A percentile compares a stretch with the other conserved stretches of the same genome.
phyloP scores from a whole-genome alignment of 2,888 invertebrate genomes.

The Drosophila diplacantha region DNA sequence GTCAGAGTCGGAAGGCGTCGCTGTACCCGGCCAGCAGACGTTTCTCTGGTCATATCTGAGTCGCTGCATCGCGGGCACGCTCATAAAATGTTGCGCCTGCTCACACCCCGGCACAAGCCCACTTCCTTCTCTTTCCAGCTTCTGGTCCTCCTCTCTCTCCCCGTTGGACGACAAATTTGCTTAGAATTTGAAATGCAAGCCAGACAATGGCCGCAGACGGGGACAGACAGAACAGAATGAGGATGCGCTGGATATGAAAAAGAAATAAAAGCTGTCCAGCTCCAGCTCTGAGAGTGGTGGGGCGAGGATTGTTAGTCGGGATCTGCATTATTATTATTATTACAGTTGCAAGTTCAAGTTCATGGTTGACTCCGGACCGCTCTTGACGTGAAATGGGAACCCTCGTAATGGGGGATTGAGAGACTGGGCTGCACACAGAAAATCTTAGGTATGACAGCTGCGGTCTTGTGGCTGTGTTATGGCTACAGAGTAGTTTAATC shows the following conservation, averaged over 20 bases:
- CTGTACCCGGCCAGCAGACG: slow-evolving; percentile 52
- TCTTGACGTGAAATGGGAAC: slow-evolving; percentile 56
- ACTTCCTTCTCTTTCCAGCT: background rate
- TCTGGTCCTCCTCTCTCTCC: slow-evolving; percentile 25
- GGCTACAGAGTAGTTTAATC: background rate
- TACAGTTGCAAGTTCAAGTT: slow-evolving; percentile 66
- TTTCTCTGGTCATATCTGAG: slow-evolving; percentile 54
- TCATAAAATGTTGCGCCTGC: slow-evolving; percentile 67
- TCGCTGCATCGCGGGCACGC: slow-evolving; percentile 65
- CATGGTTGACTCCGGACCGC: slow-evolving; percentile 43
- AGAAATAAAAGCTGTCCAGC: slow-evolving; percentile 36
- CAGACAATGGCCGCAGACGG: slow-evolving; percentile 46
- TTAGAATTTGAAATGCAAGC: slow-evolving; percentile 70
- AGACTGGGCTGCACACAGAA: background rate
- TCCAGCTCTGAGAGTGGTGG: slow-evolving; percentile 18
- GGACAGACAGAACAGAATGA: slow-evolving; percentile 13
- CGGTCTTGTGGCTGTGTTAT: background rate
- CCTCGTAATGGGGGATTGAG: slow-evolving; percentile 12
- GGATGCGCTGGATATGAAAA: slow-evolving; percentile 36
- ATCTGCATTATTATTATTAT: slow-evolving; percentile 50
- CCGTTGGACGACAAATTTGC: slow-evolving; percentile 64
- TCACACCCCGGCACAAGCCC: slow-evolving; percentile 9
- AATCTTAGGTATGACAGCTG: slow-evolving; percentile 9
- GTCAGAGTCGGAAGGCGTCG: slow-evolving; percentile 26
- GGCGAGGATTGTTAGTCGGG: slow-evolving; percentile 31